Percentiles rank a stretch among this genome's conserved stretches.
phyloP scores from a whole-genome alignment of 1,140 invertebrate genomes.

The Halyomorpha halys region DNA sequence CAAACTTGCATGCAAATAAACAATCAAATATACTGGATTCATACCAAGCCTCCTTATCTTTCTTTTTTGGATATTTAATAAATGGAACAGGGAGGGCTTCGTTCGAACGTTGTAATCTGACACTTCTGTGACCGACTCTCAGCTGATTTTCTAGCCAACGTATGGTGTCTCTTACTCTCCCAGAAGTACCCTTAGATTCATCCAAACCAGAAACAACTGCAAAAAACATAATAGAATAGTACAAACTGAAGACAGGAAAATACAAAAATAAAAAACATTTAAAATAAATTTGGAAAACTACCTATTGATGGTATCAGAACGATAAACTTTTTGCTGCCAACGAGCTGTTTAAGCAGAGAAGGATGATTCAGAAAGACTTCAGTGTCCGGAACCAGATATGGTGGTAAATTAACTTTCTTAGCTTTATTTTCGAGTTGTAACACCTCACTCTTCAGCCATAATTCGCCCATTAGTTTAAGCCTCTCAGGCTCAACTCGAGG shows the following conservation, averaged over 20 bases:
- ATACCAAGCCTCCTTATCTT: slow-evolving; percentile 55
- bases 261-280: neutral
- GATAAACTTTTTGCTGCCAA: slow-evolving; percentile 63
- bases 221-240: slow-evolving; percentile 34
- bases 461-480: slow-evolving; percentile 49
- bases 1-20: neutral
- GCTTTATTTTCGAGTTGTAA: slow-evolving; percentile 50
- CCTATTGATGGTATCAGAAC: slow-evolving; percentile 68
- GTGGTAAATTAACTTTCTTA: slow-evolving; percentile 44
- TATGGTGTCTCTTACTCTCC: slow-evolving; percentile 74
- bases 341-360: slow-evolving; percentile 63
- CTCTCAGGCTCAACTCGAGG: neutral
- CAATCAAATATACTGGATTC: slow-evolving; percentile 6
- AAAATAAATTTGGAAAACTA: slow-evolving; percentile 37
- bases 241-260: neutral
- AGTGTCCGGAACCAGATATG: slow-evolving; percentile 64
- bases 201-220: slow-evolving; percentile 77
- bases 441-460: slow-evolving; percentile 65
- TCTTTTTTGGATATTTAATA: slow-evolving; percentile 57
- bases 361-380: slow-evolving; percentile 59
- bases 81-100: slow-evolving; percentile 61
- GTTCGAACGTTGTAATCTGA: slow-evolving; percentile 66
- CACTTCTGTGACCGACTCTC: slow-evolving; percentile 67
- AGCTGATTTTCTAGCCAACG: slow-evolving; percentile 83
- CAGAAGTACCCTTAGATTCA: slow-evolving; percentile 58